phyloP scores from a whole-genome alignment of 2,113 vertebrate species.

The Okapia johnstoni region DNA sequence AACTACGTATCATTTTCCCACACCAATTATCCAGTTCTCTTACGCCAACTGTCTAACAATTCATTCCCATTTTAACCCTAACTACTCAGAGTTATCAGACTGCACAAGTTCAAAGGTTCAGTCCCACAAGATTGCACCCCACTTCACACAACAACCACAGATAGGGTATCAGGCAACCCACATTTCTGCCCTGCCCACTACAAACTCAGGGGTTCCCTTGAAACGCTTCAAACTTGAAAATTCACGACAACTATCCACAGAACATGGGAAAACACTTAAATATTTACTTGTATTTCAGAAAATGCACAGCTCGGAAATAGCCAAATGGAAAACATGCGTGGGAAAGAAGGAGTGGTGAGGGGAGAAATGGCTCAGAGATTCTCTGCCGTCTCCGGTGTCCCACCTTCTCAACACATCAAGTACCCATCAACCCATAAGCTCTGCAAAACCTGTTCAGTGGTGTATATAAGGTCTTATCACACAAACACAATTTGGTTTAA shows the following conservation, averaged over 20 bases:
- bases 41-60: neutral
- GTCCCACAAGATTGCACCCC: neutral
- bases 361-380: neutral
- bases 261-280: neutral
- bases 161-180: neutral
- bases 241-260: neutral
- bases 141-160: neutral
- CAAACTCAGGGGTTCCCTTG: neutral
- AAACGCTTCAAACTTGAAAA: neutral
- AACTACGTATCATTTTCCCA: neutral
- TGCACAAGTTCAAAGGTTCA: neutral
- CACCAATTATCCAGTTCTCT: neutral
- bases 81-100: neutral
- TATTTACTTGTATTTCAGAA: neutral
- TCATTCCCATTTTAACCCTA: neutral
- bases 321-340: neutral
- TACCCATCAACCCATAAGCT: neutral
- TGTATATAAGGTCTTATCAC: neutral
- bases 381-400: neutral
- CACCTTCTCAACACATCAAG: accelerated
- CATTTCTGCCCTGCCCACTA: neutral
- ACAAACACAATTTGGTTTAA: neutral
- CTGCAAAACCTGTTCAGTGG: neutral
- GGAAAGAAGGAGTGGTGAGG: neutral
- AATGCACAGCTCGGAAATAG: neutral